A percentile compares a stretch with the other conserved stretches of the same genome.
Evolutionary conservation across 2,888 invertebrate species (phyloP).

Genomic region (Ormyrus nitidulus): DNA sequence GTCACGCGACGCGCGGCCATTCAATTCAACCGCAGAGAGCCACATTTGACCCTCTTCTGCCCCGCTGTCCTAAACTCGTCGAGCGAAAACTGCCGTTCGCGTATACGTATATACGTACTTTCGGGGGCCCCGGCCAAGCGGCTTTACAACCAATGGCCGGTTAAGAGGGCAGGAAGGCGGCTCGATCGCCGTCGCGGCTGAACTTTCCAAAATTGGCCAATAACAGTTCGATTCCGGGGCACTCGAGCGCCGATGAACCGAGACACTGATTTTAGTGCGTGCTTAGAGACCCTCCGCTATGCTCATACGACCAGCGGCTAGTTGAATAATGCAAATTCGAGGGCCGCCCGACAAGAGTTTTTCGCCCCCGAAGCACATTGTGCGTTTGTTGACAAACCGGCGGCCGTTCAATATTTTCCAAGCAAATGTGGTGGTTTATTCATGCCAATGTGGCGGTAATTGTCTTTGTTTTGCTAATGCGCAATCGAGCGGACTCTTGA

Average conservation of each 20-base stretch:
- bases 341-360: too few species aligned
- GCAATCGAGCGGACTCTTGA: too few species aligned
- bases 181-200: background rate
- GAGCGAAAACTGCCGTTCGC: conserved; percentile 16
- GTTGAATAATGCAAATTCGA: too few species aligned
- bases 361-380: too few species aligned
- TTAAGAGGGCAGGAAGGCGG: background rate
- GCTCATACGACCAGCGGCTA: too few species aligned
- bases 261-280: conserved; percentile 46
- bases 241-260: conserved; percentile 29
- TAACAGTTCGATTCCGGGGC: conserved; percentile 46
- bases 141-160: conserved; percentile 22
- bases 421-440: too few species aligned
- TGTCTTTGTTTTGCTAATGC: too few species aligned
- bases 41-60: conserved; percentile 31
- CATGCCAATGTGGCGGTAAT: too few species aligned
- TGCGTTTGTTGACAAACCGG: too few species aligned
- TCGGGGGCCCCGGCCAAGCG: background rate
- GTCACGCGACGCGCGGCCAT: conserved; percentile 27
- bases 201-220: conserved; percentile 52
- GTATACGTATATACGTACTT: background rate
- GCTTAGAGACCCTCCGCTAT: conserved; percentile 13
- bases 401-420: too few species aligned
- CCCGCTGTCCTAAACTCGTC: conserved; percentile 24
- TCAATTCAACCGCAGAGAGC: conserved; percentile 40